Conservation (phyloP, 2,797 vertebrate species). For the Hydrocynus forskahlii region DNA sequence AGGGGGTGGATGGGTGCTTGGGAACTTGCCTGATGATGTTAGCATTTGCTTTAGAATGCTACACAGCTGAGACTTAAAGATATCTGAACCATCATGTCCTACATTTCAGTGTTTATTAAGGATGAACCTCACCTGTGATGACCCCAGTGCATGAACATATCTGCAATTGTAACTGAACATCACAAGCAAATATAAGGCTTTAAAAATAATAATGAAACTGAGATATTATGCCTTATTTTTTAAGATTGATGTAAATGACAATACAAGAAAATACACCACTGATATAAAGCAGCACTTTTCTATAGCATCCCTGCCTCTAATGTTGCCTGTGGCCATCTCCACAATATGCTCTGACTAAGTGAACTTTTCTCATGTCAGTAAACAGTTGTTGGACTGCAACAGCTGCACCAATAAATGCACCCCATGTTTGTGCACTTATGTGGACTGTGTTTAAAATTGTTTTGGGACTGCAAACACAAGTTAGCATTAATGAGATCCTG, state of each 20-base stretch:
- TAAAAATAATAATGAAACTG: neutral
- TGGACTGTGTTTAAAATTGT: neutral
- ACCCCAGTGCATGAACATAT: neutral
- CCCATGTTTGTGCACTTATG: neutral
- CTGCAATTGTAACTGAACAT: neutral
- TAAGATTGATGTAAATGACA: too few relatives aligned
- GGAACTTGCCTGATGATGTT: constrained; percentile 15
- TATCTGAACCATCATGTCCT: neutral
- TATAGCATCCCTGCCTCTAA: too few relatives aligned
- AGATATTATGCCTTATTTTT: too few relatives aligned
- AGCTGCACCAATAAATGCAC: neutral
- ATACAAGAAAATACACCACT: neutral
- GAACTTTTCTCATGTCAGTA: neutral
- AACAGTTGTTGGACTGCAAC: neutral
- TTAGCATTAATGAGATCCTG: neutral
- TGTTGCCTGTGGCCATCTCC: too few relatives aligned
- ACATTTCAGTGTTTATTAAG: neutral
- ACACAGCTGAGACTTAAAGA: neutral
- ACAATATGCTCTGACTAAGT: neutral
- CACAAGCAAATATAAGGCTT: neutral
- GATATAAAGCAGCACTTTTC: neutral
- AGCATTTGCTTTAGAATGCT: constrained; percentile 16
- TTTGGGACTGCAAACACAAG: too few relatives aligned
- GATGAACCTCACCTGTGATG: neutral
- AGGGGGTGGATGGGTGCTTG: neutral